phyloP scores from a whole-genome alignment of 2,113 vertebrate genomes.

The Sturnus vulgaris region DNA sequence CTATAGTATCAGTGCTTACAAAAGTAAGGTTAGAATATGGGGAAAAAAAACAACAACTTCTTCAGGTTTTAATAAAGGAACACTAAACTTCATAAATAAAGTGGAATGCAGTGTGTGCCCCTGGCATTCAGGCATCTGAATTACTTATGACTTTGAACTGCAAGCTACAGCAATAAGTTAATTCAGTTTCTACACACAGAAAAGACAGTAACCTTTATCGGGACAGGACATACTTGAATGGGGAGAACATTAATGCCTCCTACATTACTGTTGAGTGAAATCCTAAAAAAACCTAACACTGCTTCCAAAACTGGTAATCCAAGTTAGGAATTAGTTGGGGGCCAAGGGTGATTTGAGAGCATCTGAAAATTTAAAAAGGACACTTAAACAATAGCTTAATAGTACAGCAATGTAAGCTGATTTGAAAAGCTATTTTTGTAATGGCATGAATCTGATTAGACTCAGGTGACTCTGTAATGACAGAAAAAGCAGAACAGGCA shows the following conservation, averaged over 20 bases:
- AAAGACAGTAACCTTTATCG: background rate
- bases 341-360: background rate
- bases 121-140: background rate
- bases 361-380: background rate
- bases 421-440: constrained; percentile 19
- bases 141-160: background rate
- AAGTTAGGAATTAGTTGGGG: background rate
- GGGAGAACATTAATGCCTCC: background rate
- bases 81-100: background rate
- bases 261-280: background rate
- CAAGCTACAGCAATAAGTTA: background rate
- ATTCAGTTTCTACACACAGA: background rate
- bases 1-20: background rate
- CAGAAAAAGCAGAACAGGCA: background rate
- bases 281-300: background rate
- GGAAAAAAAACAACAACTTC: background rate
- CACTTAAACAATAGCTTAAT: background rate
- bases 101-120: background rate
- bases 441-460: background rate
- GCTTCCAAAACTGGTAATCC: background rate
- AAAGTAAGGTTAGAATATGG: background rate
- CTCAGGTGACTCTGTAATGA: background rate
- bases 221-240: background rate
- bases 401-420: background rate
- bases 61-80: background rate